phyloP scores from a whole-genome alignment of 2,113 vertebrate species.

The Phyllostomus discolor region DNA sequence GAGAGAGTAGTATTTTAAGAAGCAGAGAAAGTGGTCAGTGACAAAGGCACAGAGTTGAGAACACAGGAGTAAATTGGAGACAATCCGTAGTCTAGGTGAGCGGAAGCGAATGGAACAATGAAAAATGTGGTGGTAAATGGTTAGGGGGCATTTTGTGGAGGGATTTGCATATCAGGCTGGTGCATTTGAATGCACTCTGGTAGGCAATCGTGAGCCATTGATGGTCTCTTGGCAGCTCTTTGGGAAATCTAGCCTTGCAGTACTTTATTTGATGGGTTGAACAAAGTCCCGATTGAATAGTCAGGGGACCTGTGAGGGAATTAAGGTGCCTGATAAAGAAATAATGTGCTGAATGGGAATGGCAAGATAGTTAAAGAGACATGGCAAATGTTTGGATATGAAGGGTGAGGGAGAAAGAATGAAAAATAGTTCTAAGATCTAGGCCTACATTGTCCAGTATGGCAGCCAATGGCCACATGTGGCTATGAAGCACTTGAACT shows the following conservation, averaged over 20 bases:
- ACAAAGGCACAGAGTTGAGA: neutral
- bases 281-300: neutral
- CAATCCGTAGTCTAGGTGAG: neutral
- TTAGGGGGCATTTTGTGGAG: neutral
- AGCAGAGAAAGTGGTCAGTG: neutral
- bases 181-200: neutral
- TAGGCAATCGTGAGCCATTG: neutral
- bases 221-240: neutral
- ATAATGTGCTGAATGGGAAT: neutral
- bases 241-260: neutral
- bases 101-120: neutral
- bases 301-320: neutral
- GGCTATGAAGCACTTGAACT: neutral
- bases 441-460: neutral
- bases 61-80: neutral
- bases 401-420: neutral
- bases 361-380: neutral
- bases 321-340: neutral
- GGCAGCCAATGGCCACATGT: neutral
- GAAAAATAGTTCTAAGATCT: neutral
- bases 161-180: neutral
- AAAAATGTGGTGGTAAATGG: neutral
- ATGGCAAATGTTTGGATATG: neutral
- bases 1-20: neutral
- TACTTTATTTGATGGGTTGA: neutral